Percentiles rank a stretch among this genome's conserved stretches.
Evolutionary conservation across 2,113 vertebrate genomes (phyloP).

Genomic region (Labeo rohita): DNA sequence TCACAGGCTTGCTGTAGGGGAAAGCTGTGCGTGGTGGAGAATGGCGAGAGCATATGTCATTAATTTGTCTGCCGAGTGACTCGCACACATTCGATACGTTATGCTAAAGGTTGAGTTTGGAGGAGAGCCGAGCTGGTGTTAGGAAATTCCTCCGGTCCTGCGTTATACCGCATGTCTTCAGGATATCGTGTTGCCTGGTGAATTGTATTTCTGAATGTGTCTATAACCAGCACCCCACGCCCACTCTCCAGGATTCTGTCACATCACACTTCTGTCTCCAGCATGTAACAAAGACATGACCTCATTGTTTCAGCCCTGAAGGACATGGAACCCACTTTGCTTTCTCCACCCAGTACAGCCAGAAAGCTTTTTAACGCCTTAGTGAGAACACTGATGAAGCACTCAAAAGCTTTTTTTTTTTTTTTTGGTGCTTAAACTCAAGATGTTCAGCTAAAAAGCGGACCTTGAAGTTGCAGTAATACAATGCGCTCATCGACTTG

Average conservation of each 20-base stretch:
- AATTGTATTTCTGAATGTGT: conserved; percentile 37
- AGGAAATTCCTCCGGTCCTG: conserved; percentile 28
- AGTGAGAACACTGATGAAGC: background rate
- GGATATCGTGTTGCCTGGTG: conserved; percentile 27
- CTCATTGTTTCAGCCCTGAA: conserved; percentile 45
- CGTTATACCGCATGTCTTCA: conserved; percentile 40
- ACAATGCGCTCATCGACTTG: background rate
- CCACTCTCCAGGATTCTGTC: background rate
- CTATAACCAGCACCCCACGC: background rate
- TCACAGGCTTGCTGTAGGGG: conserved; percentile 47
- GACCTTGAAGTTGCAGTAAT: background rate
- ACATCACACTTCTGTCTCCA: conserved; percentile 19
- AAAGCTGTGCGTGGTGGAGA: conserved; percentile 34
- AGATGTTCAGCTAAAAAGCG: conserved; percentile 3
- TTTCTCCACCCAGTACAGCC: conserved; percentile 23
- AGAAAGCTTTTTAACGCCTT: conserved; percentile 17
- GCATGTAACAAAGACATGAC: conserved; percentile 29
- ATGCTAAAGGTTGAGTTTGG: conserved; percentile 47
- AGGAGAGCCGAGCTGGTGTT: conserved; percentile 22
- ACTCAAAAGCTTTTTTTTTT: background rate
- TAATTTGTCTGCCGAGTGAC: conserved; percentile 32
- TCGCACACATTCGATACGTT: conserved; percentile 23
- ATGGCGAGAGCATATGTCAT: background rate
- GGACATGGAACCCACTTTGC: conserved; percentile 25
- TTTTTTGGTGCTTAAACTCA: background rate